Percentiles rank a stretch among this genome's conserved stretches.
These are phyloP conservation scores for Calidris pugnax DNA, from an alignment of 2,113 vertebrate genomes.

Conservation along the genomic window DNA sequence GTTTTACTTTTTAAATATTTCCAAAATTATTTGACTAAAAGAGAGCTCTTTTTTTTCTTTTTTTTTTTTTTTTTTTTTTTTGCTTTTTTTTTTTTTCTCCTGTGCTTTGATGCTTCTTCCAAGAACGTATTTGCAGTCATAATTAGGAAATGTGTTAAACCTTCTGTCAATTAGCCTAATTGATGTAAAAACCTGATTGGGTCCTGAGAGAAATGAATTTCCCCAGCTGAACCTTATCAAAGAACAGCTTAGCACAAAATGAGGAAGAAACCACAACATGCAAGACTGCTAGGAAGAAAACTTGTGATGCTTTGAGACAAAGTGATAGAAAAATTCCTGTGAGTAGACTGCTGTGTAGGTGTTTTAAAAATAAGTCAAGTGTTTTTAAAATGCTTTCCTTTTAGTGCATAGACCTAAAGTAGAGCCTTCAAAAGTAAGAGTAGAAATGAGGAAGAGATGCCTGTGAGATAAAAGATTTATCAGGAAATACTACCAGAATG, in stretches of 20 bases:
- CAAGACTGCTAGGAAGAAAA: slow-evolving; percentile 9
- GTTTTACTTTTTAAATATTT: slow-evolving; percentile 8
- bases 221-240: slow-evolving; percentile 60
- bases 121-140: slow-evolving; percentile 37
- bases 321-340: neutral
- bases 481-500: neutral
- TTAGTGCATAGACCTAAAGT: neutral
- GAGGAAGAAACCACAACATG: slow-evolving; percentile 24
- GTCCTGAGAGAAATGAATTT: slow-evolving; percentile 45
- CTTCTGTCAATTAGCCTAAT: slow-evolving; percentile 69
- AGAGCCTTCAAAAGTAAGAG: neutral
- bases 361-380: slow-evolving; percentile 21
- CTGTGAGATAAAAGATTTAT: neutral
- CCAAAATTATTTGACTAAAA: slow-evolving; percentile 5
- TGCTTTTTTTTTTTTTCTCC: neutral
- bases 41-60: neutral
- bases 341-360: neutral
- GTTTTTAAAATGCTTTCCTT: slow-evolving; percentile 15
- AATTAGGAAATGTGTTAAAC: slow-evolving; percentile 73
- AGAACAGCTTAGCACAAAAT: slow-evolving; percentile 38
- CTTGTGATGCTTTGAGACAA: neutral
- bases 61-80: neutral
- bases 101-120: slow-evolving; percentile 43
- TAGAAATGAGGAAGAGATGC: neutral
- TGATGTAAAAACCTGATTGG: slow-evolving; percentile 64